Conservation (phyloP, 35 echinoderm and acorn worm species). For the Ophioderma brevispina region DNA sequence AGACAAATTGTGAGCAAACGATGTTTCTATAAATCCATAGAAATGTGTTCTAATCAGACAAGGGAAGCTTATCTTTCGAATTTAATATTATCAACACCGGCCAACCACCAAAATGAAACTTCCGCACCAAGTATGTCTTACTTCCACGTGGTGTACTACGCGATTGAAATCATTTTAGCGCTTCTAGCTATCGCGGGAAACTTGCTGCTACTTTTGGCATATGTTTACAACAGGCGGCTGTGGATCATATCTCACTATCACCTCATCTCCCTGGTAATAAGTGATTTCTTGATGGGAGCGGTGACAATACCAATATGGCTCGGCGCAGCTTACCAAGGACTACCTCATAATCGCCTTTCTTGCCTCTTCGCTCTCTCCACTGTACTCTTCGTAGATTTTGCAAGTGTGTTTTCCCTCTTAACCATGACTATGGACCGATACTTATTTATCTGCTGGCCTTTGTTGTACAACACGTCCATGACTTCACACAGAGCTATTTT, state of each 20-base stretch:
- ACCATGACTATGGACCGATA: not conserved
- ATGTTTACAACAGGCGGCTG: not conserved
- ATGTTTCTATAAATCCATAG: no score
- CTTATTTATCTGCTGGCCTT: not conserved
- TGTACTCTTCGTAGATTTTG: not conserved
- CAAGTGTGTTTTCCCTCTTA: not conserved
- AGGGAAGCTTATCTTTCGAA: no score
- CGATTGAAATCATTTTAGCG: not conserved
- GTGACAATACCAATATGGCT: not conserved
- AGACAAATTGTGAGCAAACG: no score
- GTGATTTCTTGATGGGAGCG: not conserved
- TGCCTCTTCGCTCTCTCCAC: not conserved
- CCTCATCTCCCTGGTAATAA: not conserved
- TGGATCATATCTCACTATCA: not conserved
- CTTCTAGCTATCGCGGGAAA: not conserved
- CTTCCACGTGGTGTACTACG: not conserved
- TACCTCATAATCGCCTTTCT: not conserved
- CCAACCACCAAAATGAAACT: not conserved
- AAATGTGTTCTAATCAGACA: no score
- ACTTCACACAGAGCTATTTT: not conserved
- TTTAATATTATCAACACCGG: no score
- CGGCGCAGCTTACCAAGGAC: not conserved
- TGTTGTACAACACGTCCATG: not conserved
- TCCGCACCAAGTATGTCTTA: not conserved
- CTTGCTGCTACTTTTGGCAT: not conserved